Percentiles rank a stretch among this genome's conserved stretches.
These are phyloP conservation scores for Adineta ricciae DNA, from an alignment of 2,888 invertebrate species.

Conservation along the genomic window DNA sequence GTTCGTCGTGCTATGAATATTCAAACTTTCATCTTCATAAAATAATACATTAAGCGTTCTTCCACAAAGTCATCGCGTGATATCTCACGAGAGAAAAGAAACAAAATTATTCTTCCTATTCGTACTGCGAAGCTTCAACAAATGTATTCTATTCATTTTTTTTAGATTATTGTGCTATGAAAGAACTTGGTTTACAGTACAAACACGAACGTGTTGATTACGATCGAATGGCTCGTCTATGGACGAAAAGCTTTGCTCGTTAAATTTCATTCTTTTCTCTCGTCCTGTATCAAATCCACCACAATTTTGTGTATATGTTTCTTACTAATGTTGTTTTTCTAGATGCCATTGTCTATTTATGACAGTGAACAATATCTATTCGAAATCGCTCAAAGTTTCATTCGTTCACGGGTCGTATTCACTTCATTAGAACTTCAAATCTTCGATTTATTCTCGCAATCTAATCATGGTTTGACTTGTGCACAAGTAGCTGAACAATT, in stretches of 20 bases:
- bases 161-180: conserved; percentile 22
- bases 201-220: not conserved
- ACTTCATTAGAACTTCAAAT: not conserved
- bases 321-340: not conserved
- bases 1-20: too few relatives aligned
- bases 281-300: not conserved
- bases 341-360: not conserved
- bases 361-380: conserved; percentile 19
- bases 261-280: not conserved
- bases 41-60: too few relatives aligned
- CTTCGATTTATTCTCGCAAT: not conserved
- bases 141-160: too few relatives aligned
- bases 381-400: conserved; percentile 6
- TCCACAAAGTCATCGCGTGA: too few relatives aligned
- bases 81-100: too few relatives aligned
- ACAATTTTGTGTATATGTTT: not conserved
- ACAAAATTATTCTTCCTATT: too few relatives aligned
- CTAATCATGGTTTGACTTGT: not conserved
- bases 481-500: not conserved
- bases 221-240: conserved; percentile 2
- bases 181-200: conserved; percentile 12
- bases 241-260: conserved; percentile 9
- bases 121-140: too few relatives aligned
- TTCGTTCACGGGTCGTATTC: not conserved
- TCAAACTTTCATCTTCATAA: too few relatives aligned